Evolutionary conservation across 2,888 invertebrate species (phyloP).

Genomic region (Pristionchus entomophagus): DNA sequence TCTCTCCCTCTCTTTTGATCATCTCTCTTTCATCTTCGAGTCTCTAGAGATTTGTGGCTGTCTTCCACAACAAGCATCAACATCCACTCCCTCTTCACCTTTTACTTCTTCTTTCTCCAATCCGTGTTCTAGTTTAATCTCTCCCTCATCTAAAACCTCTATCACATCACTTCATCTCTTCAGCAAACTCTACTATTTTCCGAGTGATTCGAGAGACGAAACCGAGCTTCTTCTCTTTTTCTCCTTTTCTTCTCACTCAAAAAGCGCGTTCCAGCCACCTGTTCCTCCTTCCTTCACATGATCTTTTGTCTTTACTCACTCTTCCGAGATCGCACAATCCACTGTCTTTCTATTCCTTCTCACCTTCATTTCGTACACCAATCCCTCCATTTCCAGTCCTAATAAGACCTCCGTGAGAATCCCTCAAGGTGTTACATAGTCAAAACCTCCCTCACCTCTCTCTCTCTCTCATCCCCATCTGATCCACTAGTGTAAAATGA

Average conservation of each 20-base stretch:
- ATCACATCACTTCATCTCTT: conserved; percentile 22
- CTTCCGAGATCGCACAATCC: not conserved
- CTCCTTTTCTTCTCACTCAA: too few relatives aligned
- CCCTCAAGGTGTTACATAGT: conserved; percentile 34
- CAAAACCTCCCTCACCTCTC: too few relatives aligned
- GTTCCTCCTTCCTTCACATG: not conserved
- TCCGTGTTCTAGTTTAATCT: too few relatives aligned
- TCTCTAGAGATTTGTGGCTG: conserved; percentile 25
- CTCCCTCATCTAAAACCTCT: not conserved
- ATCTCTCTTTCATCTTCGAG: conserved; percentile 39
- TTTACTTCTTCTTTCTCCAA: not conserved
- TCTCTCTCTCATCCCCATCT: not conserved
- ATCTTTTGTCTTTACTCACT: conserved; percentile 22
- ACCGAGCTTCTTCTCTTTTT: not conserved
- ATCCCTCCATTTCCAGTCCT: not conserved
- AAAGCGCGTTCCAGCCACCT: conserved; percentile 1
- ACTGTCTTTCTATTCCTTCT: not conserved
- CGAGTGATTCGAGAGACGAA: not conserved
- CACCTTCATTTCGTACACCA: not conserved
- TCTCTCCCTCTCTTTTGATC: conserved; percentile 7
- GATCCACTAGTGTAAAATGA: not conserved
- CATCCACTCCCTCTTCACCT: not conserved
- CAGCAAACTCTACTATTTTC: not conserved
- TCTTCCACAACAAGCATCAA: conserved; percentile 14
- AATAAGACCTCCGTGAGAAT: not conserved